Evolutionary conservation across 2,113 vertebrate genomes (phyloP), one percentile per base, ranked within the genome.

Genomic region (Albula goreensis): DNA sequence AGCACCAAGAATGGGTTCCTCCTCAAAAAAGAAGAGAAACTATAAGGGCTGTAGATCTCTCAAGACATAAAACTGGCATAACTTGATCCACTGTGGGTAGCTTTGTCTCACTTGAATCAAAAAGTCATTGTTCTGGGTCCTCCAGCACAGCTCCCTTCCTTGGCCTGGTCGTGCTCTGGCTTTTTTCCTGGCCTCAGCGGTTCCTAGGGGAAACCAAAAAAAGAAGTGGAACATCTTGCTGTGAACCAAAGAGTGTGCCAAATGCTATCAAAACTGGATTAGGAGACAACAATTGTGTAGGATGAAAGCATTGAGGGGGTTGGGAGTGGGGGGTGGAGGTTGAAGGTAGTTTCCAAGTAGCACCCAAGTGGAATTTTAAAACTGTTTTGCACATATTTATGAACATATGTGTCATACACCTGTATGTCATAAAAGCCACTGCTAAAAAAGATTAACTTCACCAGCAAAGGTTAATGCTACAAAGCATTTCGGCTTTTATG

Each of bases 191-290:
- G 87, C 92, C 94, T 94, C 93, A 92, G 92, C 91, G 94, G 93
- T 95, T 96, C 94, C 95, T 95, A 91, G 89, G 57, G 57, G 95
- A 93, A 93, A 91, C 94, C 92, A 92, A 95, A 93, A 95, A 95
- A 94, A 94, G 93, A 94, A 94, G 94, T 93, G 87, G 92, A 94
- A 94, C 92, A 95, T 95, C 95, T 95, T 89, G 94, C 95, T 96
- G 95, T 95, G 95, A 94, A 93, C 91, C 94, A 95, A 95, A 95
- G 94, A 95, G 92, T 95, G 94, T 96, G 95, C 95, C 95, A 95
- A 95, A 95, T 95, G 94, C 94, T 96, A 96, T 96, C 94, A 96
- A 95, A 95, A 94, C 92, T 94, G 94, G 94, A 96, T 96, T 95
- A 95, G 94, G 89, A 93, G 92, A 94, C 90, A 91, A 94, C 94